These are phyloP conservation scores for Neopelma chrysocephalum DNA, from an alignment of 2,797 vertebrate genomes.

Conservation along the genomic window DNA sequence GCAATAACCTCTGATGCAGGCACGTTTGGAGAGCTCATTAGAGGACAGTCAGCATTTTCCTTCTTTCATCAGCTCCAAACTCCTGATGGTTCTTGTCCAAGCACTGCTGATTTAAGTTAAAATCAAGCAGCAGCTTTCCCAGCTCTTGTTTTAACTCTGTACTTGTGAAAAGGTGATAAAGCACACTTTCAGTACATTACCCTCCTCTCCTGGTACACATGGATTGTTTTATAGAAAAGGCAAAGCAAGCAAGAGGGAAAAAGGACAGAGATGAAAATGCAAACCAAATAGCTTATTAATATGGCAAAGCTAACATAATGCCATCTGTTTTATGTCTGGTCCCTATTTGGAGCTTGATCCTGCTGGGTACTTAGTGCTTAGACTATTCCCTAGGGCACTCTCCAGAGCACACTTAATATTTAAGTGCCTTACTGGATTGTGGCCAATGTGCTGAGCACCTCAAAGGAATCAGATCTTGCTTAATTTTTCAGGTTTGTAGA, in stretches of 20 bases:
- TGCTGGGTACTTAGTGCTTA: background rate
- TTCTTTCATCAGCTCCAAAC: background rate
- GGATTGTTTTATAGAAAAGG: background rate
- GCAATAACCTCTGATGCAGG: background rate
- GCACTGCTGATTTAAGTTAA: background rate
- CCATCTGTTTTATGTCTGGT: background rate
- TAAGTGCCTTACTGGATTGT: background rate
- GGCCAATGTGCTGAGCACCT: background rate
- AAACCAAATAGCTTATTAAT: background rate
- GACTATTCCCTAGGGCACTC: background rate
- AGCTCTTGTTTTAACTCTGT: background rate
- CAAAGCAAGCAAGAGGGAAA: background rate
- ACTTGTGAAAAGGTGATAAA: background rate
- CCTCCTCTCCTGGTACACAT: background rate
- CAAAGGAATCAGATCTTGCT: background rate
- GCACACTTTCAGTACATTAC: background rate
- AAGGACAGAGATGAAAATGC: background rate
- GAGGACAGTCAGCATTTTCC: background rate
- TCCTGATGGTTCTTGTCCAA: background rate
- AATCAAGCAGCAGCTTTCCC: background rate
- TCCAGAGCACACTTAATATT: background rate
- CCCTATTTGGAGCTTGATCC: background rate
- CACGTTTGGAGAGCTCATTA: background rate
- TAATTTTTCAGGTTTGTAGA: conserved; percentile 10
- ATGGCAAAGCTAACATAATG: background rate